These are phyloP conservation scores for Drosophila repleta DNA, from an alignment of 1,140 invertebrate species.

Conservation along the genomic window DNA sequence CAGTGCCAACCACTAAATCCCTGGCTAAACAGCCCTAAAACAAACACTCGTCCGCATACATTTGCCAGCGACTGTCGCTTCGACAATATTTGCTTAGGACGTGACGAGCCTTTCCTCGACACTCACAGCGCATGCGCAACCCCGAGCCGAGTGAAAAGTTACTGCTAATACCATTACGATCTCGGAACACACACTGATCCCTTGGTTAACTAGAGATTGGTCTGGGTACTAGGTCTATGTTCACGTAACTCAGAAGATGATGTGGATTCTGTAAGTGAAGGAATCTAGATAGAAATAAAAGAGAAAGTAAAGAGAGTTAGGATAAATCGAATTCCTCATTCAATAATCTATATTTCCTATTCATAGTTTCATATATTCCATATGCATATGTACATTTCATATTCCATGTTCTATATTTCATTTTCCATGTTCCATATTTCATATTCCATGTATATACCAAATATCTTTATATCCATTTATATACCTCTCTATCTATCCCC, in stretches of 20 bases:
- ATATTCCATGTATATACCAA: too few relatives aligned
- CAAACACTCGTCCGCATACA: conserved; percentile 46
- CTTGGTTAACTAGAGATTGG: background rate
- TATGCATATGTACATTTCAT: too few relatives aligned
- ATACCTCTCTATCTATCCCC: too few relatives aligned
- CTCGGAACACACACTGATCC: background rate
- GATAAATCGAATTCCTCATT: too few relatives aligned
- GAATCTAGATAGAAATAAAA: too few relatives aligned
- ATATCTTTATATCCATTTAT: too few relatives aligned
- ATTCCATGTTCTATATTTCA: too few relatives aligned
- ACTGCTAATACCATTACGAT: conserved; percentile 61
- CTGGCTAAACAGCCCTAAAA: conserved; percentile 55
- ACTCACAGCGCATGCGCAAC: conserved; percentile 69
- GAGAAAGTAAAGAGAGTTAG: too few relatives aligned
- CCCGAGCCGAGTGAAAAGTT: conserved; percentile 50
- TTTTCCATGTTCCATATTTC: too few relatives aligned
- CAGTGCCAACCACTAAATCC: conserved; percentile 62
- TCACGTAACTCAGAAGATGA: background rate
- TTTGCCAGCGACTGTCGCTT: conserved; percentile 29
- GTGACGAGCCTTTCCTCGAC: conserved; percentile 19
- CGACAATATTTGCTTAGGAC: conserved; percentile 73
- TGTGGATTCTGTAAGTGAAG: too few relatives aligned
- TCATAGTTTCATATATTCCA: too few relatives aligned
- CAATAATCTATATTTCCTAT: too few relatives aligned
- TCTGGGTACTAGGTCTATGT: background rate